Evolutionary conservation across 2,888 invertebrate species (phyloP).

Genomic region (Lamellibrachia columna): DNA sequence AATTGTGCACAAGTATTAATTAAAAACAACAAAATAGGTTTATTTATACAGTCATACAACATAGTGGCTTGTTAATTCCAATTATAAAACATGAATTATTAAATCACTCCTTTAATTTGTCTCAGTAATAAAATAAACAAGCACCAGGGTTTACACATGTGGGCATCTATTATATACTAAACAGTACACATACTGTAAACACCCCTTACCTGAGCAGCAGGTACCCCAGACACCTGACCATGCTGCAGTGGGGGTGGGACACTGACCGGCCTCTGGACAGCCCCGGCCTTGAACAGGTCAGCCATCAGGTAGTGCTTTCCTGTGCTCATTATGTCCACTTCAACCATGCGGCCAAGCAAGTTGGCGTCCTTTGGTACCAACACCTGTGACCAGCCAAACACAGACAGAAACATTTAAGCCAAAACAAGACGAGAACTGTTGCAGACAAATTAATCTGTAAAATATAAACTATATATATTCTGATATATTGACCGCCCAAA

Average conservation of each 20-base stretch:
- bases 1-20: no score
- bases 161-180: background rate
- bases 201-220: background rate
- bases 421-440: no score
- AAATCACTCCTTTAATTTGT: background rate
- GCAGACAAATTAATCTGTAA: no score
- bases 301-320: conserved; percentile 68
- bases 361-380: conserved; percentile 81
- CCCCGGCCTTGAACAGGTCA: conserved; percentile 44
- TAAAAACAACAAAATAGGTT: no score
- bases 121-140: background rate
- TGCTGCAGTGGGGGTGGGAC: conserved; percentile 57
- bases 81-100: background rate
- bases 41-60: background rate
- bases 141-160: background rate
- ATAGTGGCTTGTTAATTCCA: background rate
- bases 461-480: no score
- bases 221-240: conserved; percentile 57
- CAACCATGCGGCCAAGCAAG: conserved; percentile 84
- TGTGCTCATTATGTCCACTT: conserved; percentile 75
- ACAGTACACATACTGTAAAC: background rate
- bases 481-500: no score
- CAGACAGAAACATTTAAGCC: background rate
- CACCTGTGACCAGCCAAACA: conserved; percentile 68
- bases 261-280: conserved; percentile 30